Conservation (phyloP, 2,113 vertebrate genomes). For the Peromyscus polionotus region DNA sequence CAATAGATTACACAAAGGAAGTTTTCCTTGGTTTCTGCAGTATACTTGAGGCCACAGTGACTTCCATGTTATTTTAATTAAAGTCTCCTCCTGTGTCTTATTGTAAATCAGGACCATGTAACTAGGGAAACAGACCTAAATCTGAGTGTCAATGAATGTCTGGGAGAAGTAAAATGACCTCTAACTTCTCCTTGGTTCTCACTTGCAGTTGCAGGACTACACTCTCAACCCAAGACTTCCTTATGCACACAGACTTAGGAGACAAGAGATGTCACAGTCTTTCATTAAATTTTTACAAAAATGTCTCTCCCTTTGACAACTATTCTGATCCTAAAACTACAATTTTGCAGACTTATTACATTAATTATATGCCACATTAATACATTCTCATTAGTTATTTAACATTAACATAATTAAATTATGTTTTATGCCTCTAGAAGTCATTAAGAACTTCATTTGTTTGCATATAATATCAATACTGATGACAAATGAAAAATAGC, state of each 20-base stretch:
- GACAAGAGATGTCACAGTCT: slow-evolving; percentile 71
- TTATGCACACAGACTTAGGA: slow-evolving; percentile 46
- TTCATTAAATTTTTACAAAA: slow-evolving; percentile 64
- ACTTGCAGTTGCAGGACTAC: slow-evolving; percentile 42
- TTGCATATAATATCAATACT: slow-evolving; percentile 61
- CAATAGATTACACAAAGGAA: background rate
- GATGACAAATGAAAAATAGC: slow-evolving; percentile 72
- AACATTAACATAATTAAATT: slow-evolving; percentile 71
- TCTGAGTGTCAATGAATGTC: background rate
- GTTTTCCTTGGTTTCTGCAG: background rate
- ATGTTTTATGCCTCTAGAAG: slow-evolving; percentile 69
- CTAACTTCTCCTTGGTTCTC: slow-evolving; percentile 40
- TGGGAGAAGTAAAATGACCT: slow-evolving; percentile 59
- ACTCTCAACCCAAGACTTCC: slow-evolving; percentile 18
- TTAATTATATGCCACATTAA: slow-evolving; percentile 72
- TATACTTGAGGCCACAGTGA: background rate
- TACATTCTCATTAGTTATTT: slow-evolving; percentile 68
- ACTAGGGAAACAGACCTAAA: slow-evolving; percentile 71
- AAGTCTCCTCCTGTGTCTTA: slow-evolving; percentile 60
- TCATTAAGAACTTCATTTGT: slow-evolving; percentile 80
- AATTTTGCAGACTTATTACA: slow-evolving; percentile 54
- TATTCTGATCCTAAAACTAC: slow-evolving; percentile 64
- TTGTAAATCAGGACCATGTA: slow-evolving; percentile 62
- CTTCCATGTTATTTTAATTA: slow-evolving; percentile 60
- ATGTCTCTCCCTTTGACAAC: slow-evolving; percentile 61